Conservation (phyloP, 2,797 vertebrate species). For the Ceryle rudis region DNA sequence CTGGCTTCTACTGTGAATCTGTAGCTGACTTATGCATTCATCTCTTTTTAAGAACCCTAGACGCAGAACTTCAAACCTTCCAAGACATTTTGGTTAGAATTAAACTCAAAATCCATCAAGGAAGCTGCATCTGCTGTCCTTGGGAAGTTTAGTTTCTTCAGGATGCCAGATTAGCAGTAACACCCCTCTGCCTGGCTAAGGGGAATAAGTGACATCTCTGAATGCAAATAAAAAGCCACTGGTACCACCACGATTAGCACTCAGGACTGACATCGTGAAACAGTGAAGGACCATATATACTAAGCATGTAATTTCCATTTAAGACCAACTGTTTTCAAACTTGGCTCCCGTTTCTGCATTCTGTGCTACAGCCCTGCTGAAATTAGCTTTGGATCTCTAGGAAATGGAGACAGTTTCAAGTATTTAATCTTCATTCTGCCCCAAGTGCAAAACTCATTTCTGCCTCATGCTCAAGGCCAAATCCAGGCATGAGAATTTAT, state of each 20-base stretch:
- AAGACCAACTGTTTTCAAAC: not conserved
- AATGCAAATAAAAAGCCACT: not conserved
- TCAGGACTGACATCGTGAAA: not conserved
- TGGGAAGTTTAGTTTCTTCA: not conserved
- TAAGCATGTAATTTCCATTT: not conserved
- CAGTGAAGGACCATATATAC: not conserved
- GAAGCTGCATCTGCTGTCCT: not conserved
- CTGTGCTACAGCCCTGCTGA: not conserved
- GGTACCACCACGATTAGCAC: not conserved
- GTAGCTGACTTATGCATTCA: not conserved
- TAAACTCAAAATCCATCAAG: not conserved
- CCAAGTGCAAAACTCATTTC: not conserved
- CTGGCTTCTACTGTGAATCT: not conserved
- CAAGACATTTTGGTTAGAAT: not conserved
- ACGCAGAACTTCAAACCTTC: not conserved
- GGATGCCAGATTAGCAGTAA: not conserved
- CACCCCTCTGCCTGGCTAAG: not conserved
- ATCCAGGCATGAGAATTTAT: not conserved
- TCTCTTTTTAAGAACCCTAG: not conserved
- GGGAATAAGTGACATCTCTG: not conserved
- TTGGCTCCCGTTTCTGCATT: not conserved
- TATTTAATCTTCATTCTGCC: not conserved
- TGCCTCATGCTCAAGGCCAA: not conserved
- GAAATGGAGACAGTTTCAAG: not conserved
- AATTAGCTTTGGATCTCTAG: not conserved